Evolutionary conservation across 2,113 vertebrate genomes (phyloP), one percentile per base, ranked within the genome.

Genomic region (Gila orcuttii): DNA sequence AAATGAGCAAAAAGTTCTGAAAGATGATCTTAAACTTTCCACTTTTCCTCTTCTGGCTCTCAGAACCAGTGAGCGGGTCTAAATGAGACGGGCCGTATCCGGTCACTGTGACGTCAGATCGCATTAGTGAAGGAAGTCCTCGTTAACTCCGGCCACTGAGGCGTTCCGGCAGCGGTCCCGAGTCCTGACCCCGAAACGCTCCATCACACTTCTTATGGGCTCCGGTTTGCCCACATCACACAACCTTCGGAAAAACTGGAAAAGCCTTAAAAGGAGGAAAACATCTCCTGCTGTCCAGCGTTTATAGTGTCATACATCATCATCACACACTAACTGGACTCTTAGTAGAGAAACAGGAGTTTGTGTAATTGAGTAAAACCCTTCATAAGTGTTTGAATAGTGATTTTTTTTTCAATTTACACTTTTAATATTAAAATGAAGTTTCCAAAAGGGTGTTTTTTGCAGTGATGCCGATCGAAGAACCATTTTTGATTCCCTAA

Each of bases 101-200:
- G 92, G 92, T 87, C 89, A 21, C 17, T 6, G 6, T 31, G 83
- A 80, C 88, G 87, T 91, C 88, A 87, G 87, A 85, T 89, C 77
- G 86, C 91, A 90, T 91, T 91, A 91, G 92, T 90, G 87, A 88
- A 89, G 90, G 88, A 88, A 87, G 89, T 84, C 60, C 93, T 95
- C 89, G 92, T 95, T 95, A 95, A 94, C 92, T 92, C 90, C 76
- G 89, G 86, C 90, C 92, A 90, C 84, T 93, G 91, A 91, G 91
- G 94, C 94, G 93, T 94, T 93, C 91, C 93, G 88, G 89, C 85
- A 28, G 28, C 89, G 89, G 85, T 80, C 57, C 57, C 45, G 64
- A 73, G 85, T 80, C 57, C 57, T 33, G 64, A 73, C 69, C 25
- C 45, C 66, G 62, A 75, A 55, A 83, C 45, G 66, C 79, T 28